Evolutionary conservation across 2,888 invertebrate genomes (phyloP).

Genomic region (Octodonta nipae): DNA sequence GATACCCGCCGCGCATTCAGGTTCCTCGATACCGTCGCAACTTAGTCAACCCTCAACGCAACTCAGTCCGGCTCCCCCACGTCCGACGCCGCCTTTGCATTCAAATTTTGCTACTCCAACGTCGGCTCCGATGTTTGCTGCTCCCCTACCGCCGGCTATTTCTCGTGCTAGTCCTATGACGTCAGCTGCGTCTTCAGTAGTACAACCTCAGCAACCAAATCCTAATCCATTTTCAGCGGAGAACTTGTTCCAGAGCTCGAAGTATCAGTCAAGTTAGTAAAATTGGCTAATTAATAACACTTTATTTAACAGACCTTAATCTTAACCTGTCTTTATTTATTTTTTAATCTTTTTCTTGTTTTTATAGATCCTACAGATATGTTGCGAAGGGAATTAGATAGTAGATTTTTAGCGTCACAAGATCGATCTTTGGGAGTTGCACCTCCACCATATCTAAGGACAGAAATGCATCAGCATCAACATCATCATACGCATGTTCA

Average conservation of each 20-base stretch:
- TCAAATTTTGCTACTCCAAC: not conserved
- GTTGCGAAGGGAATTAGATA: slow-evolving; percentile 78
- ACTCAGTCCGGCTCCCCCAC: slow-evolving; percentile 41
- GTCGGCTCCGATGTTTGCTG: slow-evolving; percentile 1
- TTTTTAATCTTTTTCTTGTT: slow-evolving; percentile 8
- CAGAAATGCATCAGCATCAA: slow-evolving; percentile 86
- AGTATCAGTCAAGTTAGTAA: slow-evolving; percentile 33
- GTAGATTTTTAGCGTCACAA: slow-evolving; percentile 76
- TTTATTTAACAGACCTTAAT: no score
- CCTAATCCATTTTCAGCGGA: slow-evolving; percentile 80
- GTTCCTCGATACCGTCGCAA: slow-evolving; percentile 10
- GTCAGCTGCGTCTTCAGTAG: slow-evolving; percentile 32
- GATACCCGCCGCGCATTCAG: slow-evolving; percentile 11
- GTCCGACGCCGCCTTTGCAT: slow-evolving; percentile 12
- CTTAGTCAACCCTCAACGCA: slow-evolving; percentile 32
- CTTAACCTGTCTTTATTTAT: no score
- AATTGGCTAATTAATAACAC: no score
- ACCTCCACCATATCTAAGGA: slow-evolving; percentile 49
- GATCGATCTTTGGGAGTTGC: slow-evolving; percentile 46
- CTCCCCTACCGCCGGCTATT: slow-evolving; percentile 29
- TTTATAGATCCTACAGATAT: slow-evolving; percentile 64
- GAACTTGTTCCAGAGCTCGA: slow-evolving; percentile 73
- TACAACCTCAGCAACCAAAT: slow-evolving; percentile 41
- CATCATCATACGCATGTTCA: slow-evolving; percentile 86
- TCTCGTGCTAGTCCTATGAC: slow-evolving; percentile 54